Evolutionary conservation across 2,797 vertebrate genomes (phyloP).

Genomic region (Spondyliosoma cantharus): DNA sequence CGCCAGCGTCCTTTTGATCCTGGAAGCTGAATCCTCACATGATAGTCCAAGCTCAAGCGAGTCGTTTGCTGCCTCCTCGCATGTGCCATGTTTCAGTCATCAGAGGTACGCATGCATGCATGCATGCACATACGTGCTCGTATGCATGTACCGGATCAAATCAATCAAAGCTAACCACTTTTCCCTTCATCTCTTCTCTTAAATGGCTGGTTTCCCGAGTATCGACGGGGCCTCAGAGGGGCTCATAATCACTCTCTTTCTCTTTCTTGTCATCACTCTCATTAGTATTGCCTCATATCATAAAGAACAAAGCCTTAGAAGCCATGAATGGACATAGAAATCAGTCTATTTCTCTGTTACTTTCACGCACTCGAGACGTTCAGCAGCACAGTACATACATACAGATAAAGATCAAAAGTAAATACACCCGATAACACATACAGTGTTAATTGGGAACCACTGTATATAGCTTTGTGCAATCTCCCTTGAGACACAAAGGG

Average conservation of each 20-base stretch:
- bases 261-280: constrained; percentile 43
- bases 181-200: constrained; percentile 61
- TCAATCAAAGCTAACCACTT: constrained; percentile 55
- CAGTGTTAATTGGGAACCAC: constrained; percentile 50
- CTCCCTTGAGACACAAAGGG: constrained; percentile 36
- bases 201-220: constrained; percentile 21
- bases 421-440: constrained; percentile 19
- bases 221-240: constrained; percentile 15
- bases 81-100: constrained; percentile 40
- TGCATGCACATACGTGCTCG: constrained; percentile 3
- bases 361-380: constrained; percentile 6
- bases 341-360: background rate
- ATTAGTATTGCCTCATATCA: constrained; percentile 41
- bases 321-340: constrained; percentile 24
- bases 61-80: background rate
- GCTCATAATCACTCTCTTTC: constrained; percentile 7
- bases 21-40: constrained; percentile 39
- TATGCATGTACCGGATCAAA: constrained; percentile 38
- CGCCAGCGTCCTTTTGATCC: constrained; percentile 62
- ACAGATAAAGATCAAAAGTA: constrained; percentile 24
- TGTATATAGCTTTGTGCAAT: constrained; percentile 54
- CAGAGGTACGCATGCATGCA: constrained; percentile 15
- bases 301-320: constrained; percentile 38
- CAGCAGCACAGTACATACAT: constrained; percentile 1
- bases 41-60: constrained; percentile 36